Conservation (phyloP, 2,888 invertebrate genomes). For the Idaea aversata region DNA sequence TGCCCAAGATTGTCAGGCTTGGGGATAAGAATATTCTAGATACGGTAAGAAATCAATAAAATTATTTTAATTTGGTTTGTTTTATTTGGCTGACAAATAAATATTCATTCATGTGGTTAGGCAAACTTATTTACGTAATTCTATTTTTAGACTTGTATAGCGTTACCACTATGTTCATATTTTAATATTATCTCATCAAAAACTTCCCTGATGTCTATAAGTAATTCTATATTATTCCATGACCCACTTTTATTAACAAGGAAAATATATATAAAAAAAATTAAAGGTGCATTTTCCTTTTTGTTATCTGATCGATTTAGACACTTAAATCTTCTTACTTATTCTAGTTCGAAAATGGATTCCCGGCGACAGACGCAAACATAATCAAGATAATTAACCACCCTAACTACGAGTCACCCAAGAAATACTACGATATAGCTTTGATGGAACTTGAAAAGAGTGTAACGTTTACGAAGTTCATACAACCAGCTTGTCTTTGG, state of each 20-base stretch:
- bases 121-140: too few relatives aligned
- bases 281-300: too few relatives aligned
- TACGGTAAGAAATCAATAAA: slow-evolving; percentile 25
- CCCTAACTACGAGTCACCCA: slow-evolving; percentile 48
- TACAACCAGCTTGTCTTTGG: slow-evolving; percentile 62
- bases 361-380: slow-evolving; percentile 31
- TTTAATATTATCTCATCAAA: too few relatives aligned
- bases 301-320: neutral
- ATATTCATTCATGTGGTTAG: too few relatives aligned
- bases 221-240: too few relatives aligned
- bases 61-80: neutral
- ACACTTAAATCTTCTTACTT: neutral
- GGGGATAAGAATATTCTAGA: slow-evolving; percentile 51
- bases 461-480: slow-evolving; percentile 37
- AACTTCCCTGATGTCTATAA: too few relatives aligned
- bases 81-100: too few relatives aligned
- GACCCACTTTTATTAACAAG: too few relatives aligned
- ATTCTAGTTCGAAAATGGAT: slow-evolving; percentile 24
- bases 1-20: slow-evolving; percentile 52
- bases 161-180: too few relatives aligned
- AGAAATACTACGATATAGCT: slow-evolving; percentile 58
- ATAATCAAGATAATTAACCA: slow-evolving; percentile 47
- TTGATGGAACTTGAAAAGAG: slow-evolving; percentile 44
- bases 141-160: too few relatives aligned
- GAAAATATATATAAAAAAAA: too few relatives aligned